Evolutionary conservation across 2,797 vertebrate species (phyloP).

Genomic region (Danio albolineatus): DNA sequence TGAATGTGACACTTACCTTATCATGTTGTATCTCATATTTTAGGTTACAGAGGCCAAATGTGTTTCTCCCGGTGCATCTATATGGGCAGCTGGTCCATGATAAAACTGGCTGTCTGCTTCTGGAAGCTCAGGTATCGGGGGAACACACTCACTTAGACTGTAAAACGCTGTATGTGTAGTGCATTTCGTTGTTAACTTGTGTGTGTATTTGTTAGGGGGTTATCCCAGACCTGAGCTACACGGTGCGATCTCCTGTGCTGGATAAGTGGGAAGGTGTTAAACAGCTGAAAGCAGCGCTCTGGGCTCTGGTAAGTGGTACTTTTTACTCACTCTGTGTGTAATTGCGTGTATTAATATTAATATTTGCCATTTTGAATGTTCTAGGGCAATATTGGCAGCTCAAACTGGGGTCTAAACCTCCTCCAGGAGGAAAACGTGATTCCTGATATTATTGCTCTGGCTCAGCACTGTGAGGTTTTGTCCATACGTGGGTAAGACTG

Average conservation of each 20-base stretch:
- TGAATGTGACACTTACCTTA: too few relatives aligned
- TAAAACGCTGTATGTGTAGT: too few relatives aligned
- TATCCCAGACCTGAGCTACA: conserved; percentile 86
- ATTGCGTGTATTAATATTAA: neutral
- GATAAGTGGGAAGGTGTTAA: conserved; percentile 89
- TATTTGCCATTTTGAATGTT: conserved; percentile 53
- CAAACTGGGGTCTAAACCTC: conserved; percentile 88
- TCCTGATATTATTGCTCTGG: conserved; percentile 85
- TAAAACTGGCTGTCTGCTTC: conserved; percentile 96
- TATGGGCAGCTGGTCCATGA: conserved; percentile 97
- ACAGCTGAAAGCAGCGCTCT: conserved; percentile 87
- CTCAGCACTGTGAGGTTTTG: conserved; percentile 86
- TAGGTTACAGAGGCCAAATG: conserved; percentile 96
- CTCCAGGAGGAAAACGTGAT: conserved; percentile 88
- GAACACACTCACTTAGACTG: too few relatives aligned
- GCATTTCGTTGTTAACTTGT: neutral
- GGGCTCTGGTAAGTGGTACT: conserved; percentile 83
- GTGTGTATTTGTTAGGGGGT: conserved; percentile 73
- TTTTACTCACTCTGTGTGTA: neutral
- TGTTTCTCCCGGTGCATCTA: conserved; percentile 96
- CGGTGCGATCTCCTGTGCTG: conserved; percentile 82
- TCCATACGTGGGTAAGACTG: conserved; percentile 84
- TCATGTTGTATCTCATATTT: neutral
- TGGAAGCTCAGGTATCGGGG: conserved; percentile 97
- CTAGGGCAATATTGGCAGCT: conserved; percentile 87